These are phyloP conservation scores for Carapus acus DNA, from an alignment of 2,797 vertebrate species.

Conservation along the genomic window DNA sequence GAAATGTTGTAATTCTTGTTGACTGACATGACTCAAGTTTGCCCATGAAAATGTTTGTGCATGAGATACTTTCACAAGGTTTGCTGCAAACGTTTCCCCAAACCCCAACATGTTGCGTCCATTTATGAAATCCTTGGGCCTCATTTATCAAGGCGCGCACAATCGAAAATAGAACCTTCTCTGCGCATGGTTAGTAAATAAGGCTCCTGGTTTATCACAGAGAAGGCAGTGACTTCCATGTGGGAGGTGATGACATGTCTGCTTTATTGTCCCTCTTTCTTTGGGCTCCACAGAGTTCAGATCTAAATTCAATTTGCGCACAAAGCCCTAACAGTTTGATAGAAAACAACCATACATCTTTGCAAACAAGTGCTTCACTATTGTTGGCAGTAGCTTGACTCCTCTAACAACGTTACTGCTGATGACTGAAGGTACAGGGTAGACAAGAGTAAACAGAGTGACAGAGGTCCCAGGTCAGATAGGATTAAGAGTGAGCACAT, in stretches of 20 bases:
- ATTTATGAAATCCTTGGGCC: constrained; percentile 47
- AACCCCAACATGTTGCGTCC: constrained; percentile 55
- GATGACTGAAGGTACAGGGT: no score
- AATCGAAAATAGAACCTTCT: no score
- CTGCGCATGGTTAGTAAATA: no score
- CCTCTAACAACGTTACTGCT: neutral
- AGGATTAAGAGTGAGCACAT: no score
- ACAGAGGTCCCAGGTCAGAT: no score
- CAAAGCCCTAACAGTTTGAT: no score
- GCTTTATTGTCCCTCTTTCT: neutral
- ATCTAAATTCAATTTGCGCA: neutral
- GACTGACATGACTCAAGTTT: constrained; percentile 63
- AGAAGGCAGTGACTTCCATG: constrained; percentile 10
- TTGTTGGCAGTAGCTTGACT: neutral
- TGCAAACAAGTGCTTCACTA: no score
- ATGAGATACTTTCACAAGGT: constrained; percentile 56
- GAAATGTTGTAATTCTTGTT: constrained; percentile 58
- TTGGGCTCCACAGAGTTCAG: neutral
- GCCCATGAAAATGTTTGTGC: constrained; percentile 60
- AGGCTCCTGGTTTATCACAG: constrained; percentile 26
- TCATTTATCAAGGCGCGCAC: constrained; percentile 38
- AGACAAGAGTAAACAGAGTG: no score
- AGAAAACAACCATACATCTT: no score
- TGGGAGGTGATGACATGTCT: neutral
- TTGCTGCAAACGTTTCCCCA: constrained; percentile 54